Evolutionary conservation across 2,797 vertebrate genomes (phyloP).

Genomic region (Melanotaenia boesemani): DNA sequence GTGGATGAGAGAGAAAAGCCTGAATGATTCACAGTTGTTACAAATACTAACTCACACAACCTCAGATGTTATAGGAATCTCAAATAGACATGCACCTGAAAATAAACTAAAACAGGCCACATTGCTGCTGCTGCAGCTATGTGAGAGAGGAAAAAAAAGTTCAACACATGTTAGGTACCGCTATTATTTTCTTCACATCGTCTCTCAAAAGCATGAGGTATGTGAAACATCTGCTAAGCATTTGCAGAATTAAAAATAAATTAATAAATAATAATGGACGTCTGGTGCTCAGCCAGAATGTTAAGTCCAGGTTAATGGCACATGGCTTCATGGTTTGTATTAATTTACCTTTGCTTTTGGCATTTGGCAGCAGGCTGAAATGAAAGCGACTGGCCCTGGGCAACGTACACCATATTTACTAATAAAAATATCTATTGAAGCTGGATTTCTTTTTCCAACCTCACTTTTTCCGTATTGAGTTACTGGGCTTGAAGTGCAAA

Average conservation of each 20-base stretch:
- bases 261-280: slow-evolving; percentile 83
- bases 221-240: slow-evolving; percentile 84
- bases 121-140: slow-evolving; percentile 30
- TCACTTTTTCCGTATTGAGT: slow-evolving; percentile 58
- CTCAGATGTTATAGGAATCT: slow-evolving; percentile 53
- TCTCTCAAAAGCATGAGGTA: slow-evolving; percentile 63
- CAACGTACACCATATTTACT: slow-evolving; percentile 79
- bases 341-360: slow-evolving; percentile 77
- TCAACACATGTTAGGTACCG: slow-evolving; percentile 56
- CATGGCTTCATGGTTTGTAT: slow-evolving; percentile 81
- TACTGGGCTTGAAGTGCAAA: slow-evolving; percentile 72
- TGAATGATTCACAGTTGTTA: slow-evolving; percentile 37
- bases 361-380: slow-evolving; percentile 77
- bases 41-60: slow-evolving; percentile 49
- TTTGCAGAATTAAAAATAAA: slow-evolving; percentile 85
- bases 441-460: slow-evolving; percentile 47
- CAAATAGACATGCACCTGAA: slow-evolving; percentile 72
- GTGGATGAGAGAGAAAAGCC: slow-evolving; percentile 9
- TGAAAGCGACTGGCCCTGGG: slow-evolving; percentile 72
- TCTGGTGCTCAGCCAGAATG: slow-evolving; percentile 79
- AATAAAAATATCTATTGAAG: slow-evolving; percentile 71
- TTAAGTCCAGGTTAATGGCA: slow-evolving; percentile 81
- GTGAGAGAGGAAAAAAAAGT: slow-evolving; percentile 12
- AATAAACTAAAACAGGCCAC: slow-evolving; percentile 77
- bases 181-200: slow-evolving; percentile 50